Percentiles rank a stretch among this genome's conserved stretches.
Evolutionary conservation across 2,888 invertebrate species (phyloP).

Genomic region (Palloptera scutellata): DNA sequence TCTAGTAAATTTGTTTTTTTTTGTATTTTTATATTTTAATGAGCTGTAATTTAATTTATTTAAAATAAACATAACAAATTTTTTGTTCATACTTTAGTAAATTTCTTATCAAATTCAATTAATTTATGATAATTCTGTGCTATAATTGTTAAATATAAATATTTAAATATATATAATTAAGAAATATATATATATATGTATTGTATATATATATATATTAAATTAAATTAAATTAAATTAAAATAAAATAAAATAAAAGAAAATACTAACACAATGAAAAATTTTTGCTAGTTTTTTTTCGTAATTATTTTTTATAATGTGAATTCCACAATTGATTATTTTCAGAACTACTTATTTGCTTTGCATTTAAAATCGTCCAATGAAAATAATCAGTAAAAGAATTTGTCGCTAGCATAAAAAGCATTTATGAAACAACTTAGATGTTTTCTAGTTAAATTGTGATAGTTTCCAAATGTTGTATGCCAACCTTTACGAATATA

Average conservation of each 20-base stretch:
- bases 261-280: conserved; percentile 43
- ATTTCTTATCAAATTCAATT: neutral
- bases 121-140: conserved; percentile 46
- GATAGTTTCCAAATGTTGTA: too few relatives aligned
- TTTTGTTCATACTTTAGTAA: neutral
- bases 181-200: conserved; percentile 42
- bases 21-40: neutral
- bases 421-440: too few relatives aligned
- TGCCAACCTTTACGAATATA: too few relatives aligned
- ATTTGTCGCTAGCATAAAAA: too few relatives aligned
- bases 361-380: too few relatives aligned
- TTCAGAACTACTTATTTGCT: too few relatives aligned
- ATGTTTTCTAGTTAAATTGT: too few relatives aligned
- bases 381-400: too few relatives aligned
- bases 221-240: conserved; percentile 44
- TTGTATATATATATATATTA: conserved; percentile 33
- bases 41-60: neutral
- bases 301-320: neutral
- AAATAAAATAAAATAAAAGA: conserved; percentile 42
- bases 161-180: conserved; percentile 41
- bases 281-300: neutral
- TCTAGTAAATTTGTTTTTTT: neutral
- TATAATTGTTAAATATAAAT: conserved; percentile 54
- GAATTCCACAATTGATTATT: too few relatives aligned
- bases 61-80: neutral